Conservation (phyloP, 2,113 vertebrate species). For the Pardalotus punctatus region DNA sequence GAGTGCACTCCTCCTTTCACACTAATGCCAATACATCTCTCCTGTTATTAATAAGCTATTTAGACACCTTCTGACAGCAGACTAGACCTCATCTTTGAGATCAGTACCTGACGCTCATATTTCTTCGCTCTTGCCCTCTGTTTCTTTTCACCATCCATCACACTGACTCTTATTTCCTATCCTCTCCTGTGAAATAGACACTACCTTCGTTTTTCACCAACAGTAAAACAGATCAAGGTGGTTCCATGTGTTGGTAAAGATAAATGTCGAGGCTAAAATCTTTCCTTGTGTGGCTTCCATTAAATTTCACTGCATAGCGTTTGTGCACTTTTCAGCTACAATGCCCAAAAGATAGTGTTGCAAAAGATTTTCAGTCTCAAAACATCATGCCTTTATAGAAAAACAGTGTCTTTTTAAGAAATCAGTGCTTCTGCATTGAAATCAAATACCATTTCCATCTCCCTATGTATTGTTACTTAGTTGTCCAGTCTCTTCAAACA, state of each 20-base stretch:
- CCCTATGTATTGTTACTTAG: not conserved
- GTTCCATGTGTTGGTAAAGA: conserved; percentile 44
- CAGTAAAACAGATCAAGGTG: conserved; percentile 51
- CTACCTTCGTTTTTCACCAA: conserved; percentile 51
- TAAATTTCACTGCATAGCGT: not conserved
- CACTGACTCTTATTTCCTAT: conserved; percentile 64
- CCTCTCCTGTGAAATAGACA: conserved; percentile 57
- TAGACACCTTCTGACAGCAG: conserved; percentile 32
- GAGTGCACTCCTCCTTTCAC: not conserved
- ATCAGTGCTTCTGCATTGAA: not conserved
- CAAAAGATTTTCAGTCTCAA: not conserved
- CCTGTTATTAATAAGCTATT: conserved; percentile 36
- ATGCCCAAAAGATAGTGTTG: not conserved
- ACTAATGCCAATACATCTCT: not conserved
- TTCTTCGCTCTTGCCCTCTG: conserved; percentile 37
- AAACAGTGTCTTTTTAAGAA: not conserved
- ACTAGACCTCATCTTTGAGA: conserved; percentile 41
- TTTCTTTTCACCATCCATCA: conserved; percentile 53
- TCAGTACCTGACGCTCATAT: conserved; percentile 40
- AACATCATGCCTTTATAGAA: not conserved
- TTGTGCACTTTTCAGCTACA: not conserved
- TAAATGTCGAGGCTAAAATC: conserved; percentile 24
- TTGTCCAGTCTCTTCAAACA: not conserved
- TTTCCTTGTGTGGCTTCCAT: conserved; percentile 29
- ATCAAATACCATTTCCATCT: not conserved